phyloP scores from a whole-genome alignment of 2,113 vertebrate species.

The Sisor rabdophorus region DNA sequence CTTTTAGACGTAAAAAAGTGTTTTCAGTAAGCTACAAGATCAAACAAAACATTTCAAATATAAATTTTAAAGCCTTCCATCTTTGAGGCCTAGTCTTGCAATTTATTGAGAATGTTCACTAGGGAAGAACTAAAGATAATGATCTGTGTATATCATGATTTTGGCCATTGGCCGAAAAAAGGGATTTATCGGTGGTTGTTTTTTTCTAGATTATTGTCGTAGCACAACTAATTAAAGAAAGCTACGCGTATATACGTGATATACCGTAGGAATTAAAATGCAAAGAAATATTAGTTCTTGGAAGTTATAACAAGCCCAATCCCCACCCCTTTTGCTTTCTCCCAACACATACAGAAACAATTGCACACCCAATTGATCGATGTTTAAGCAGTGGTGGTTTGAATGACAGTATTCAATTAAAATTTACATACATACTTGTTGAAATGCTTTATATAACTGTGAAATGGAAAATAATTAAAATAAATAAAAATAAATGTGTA shows the following conservation, averaged over 20 bases:
- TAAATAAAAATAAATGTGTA: no score
- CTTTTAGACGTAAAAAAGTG: conserved; percentile 71
- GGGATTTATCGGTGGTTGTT: conserved; percentile 29
- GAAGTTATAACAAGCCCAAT: neutral
- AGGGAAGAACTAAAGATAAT: conserved; percentile 59
- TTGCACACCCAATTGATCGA: neutral
- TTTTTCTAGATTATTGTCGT: conserved; percentile 28
- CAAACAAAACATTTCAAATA: conserved; percentile 76
- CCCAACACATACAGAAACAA: neutral
- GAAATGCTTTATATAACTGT: no score
- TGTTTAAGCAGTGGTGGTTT: no score
- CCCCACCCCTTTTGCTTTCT: neutral
- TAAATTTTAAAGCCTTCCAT: conserved; percentile 72
- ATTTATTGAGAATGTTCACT: conserved; percentile 57
- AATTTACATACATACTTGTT: no score
- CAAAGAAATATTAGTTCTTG: neutral
- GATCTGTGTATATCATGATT: conserved; percentile 47
- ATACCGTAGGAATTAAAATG: neutral
- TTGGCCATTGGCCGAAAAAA: conserved; percentile 45
- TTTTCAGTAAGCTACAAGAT: conserved; percentile 74
- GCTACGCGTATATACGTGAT: neutral
- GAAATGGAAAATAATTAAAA: no score
- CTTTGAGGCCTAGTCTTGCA: conserved; percentile 62
- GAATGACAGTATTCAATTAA: no score
- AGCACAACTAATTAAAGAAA: conserved; percentile 10